Conservation (phyloP, 2,888 invertebrate species). For the Zeuzera pyrina region DNA sequence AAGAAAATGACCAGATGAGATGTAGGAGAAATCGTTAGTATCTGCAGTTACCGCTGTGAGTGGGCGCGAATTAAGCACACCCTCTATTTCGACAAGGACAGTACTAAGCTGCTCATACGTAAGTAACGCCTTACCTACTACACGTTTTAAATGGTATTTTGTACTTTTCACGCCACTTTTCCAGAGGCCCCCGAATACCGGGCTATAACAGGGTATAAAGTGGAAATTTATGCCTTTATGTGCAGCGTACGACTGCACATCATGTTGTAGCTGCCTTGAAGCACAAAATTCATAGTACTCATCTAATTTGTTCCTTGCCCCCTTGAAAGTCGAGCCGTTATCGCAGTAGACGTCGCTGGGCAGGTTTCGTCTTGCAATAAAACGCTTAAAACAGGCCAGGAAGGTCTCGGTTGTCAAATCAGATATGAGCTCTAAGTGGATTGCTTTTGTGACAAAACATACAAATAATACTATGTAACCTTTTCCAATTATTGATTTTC, state of each 20-base stretch:
- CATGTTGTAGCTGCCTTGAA: slow-evolving; percentile 5
- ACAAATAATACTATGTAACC: slow-evolving; percentile 4
- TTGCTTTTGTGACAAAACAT: slow-evolving; percentile 6
- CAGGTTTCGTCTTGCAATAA: slow-evolving; percentile 7
- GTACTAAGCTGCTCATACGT: too few species aligned
- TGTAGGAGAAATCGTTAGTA: too few species aligned
- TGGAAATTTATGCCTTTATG: slow-evolving; percentile 16
- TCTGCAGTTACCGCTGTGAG: slow-evolving; percentile 16
- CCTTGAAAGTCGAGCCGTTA: slow-evolving; percentile 10
- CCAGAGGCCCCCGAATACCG: slow-evolving; percentile 23
- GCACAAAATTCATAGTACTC: slow-evolving; percentile 7
- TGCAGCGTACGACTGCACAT: slow-evolving; percentile 1
- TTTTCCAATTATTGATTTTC: neutral
- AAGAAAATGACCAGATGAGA: neutral
- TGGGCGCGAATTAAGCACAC: slow-evolving; percentile 19
- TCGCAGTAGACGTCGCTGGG: slow-evolving; percentile 11
- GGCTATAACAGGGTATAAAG: slow-evolving; percentile 22
- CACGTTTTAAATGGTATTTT: slow-evolving; percentile 20
- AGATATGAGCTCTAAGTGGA: too few species aligned
- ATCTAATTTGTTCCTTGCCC: slow-evolving; percentile 8
- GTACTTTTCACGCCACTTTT: slow-evolving; percentile 20
- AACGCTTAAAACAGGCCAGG: slow-evolving; percentile 10
- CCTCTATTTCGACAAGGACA: too few species aligned
- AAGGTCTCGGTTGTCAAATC: too few species aligned
- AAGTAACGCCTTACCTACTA: slow-evolving; percentile 12